These are phyloP conservation scores for Phasia obesa DNA, from an alignment of 2,888 invertebrate species.

Conservation along the genomic window DNA sequence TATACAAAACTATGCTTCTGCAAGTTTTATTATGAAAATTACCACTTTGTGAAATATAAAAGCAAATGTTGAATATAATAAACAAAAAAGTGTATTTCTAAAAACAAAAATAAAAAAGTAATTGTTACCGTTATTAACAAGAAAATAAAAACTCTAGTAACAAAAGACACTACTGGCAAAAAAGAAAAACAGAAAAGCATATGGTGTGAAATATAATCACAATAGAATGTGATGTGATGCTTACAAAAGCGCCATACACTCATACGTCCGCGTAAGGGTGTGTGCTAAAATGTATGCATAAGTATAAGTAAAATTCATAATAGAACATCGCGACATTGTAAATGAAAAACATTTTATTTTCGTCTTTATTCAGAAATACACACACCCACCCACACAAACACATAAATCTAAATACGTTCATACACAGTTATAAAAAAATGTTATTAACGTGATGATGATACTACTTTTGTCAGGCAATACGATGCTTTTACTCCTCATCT, in stretches of 20 bases:
- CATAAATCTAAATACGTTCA: not conserved
- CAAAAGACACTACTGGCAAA: not conserved
- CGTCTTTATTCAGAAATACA: not conserved
- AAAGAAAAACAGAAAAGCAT: conserved; percentile 22
- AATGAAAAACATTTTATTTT: conserved; percentile 12
- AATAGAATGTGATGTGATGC: conserved; percentile 44
- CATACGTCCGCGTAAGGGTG: conserved; percentile 12
- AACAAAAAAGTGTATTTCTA: conserved; percentile 3
- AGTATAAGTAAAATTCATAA: conserved; percentile 1
- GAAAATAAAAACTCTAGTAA: conserved; percentile 5
- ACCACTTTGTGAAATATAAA: not conserved
- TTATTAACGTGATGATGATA: conserved; percentile 63
- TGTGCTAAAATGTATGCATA: not conserved
- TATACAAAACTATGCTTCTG: not conserved
- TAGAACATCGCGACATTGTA: conserved; percentile 5
- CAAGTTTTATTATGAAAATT: not conserved
- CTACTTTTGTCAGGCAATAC: conserved; percentile 22
- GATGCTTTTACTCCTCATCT: not conserved
- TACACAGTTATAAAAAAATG: conserved; percentile 40
- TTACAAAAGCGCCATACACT: conserved; percentile 9
- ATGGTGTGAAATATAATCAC: conserved; percentile 60
- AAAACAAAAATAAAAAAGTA: conserved; percentile 6
- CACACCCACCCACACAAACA: not conserved
- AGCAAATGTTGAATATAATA: conserved; percentile 5
- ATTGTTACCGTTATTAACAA: conserved; percentile 17